phyloP scores from a whole-genome alignment of 2,113 vertebrate species.

The Asarcornis scutulata region DNA sequence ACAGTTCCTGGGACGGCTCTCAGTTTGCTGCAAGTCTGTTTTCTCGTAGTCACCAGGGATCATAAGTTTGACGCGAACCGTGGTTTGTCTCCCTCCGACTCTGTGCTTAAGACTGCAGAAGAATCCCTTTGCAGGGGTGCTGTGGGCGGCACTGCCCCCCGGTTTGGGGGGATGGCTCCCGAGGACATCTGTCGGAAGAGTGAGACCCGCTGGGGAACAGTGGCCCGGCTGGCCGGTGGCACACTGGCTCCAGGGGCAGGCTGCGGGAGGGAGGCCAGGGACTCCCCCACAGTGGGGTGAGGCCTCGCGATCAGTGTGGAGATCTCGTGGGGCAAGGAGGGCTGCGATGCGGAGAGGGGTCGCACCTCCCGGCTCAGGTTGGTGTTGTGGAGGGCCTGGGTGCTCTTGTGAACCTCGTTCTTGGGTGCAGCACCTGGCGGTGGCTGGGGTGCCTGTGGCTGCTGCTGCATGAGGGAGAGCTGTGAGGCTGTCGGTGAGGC shows the following conservation, averaged over 20 bases:
- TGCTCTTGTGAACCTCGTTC: conserved; percentile 89
- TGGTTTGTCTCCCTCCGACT: conserved; percentile 94
- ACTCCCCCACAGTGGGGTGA: conserved; percentile 91
- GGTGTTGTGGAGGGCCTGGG: conserved; percentile 90
- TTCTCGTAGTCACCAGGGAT: conserved; percentile 78
- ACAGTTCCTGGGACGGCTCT: conserved; percentile 77
- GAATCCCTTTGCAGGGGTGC: conserved; percentile 84
- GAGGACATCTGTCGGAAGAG: conserved; percentile 98
- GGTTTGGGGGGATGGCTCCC: conserved; percentile 89
- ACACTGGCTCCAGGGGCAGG: conserved; percentile 73
- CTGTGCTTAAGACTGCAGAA: conserved; percentile 90
- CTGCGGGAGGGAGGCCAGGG: conserved; percentile 87
- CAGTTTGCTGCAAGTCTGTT: conserved; percentile 71
- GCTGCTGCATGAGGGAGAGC: conserved; percentile 88
- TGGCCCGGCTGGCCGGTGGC: conserved; percentile 79
- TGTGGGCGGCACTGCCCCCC: conserved; percentile 66
- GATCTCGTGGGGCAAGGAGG: conserved; percentile 94
- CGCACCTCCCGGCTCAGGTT: conserved; percentile 91
- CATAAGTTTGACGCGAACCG: conserved; percentile 98
- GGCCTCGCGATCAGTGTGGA: conserved; percentile 83
- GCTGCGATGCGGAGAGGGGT: conserved; percentile 97
- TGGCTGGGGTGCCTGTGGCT: conserved; percentile 56
- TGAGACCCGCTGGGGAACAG: conserved; percentile 88
- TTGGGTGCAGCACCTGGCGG: conserved; percentile 81
- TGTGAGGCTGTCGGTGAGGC: conserved; percentile 91